Conservation (phyloP, 2,888 invertebrate species). For the Papilio demoleus region DNA sequence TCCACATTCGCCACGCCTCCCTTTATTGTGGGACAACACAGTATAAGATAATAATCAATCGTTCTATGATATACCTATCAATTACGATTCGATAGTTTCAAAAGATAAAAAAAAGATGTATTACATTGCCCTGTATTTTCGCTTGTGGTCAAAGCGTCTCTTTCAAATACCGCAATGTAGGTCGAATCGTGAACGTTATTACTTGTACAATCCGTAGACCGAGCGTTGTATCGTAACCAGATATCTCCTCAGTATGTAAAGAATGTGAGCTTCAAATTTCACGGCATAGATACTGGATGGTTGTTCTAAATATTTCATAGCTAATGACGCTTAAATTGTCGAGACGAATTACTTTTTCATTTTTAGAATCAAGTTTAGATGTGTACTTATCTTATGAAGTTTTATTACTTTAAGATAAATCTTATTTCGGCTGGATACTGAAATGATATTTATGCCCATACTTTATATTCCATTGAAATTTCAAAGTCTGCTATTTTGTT, state of each 20-base stretch:
- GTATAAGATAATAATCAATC: conserved; percentile 63
- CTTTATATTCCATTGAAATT: no score
- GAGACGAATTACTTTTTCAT: conserved; percentile 15
- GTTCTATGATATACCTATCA: conserved; percentile 58
- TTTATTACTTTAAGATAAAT: not conserved
- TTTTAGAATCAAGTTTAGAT: not conserved
- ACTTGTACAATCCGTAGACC: conserved; percentile 61
- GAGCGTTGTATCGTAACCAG: conserved; percentile 53
- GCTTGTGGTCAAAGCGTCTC: conserved; percentile 65
- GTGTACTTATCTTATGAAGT: not conserved
- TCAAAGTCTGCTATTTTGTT: no score
- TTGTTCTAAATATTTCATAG: conserved; percentile 39
- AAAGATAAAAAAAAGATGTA: conserved; percentile 64
- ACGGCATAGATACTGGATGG: conserved; percentile 36
- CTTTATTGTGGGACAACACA: conserved; percentile 67
- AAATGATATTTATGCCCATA: no score
- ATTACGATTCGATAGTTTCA: conserved; percentile 64
- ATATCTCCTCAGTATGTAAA: conserved; percentile 46
- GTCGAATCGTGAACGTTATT: conserved; percentile 66
- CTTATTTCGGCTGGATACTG: no score
- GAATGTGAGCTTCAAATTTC: conserved; percentile 38
- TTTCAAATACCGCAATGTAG: conserved; percentile 62
- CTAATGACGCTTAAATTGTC: conserved; percentile 29
- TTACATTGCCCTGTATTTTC: conserved; percentile 58
- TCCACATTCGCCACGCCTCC: conserved; percentile 56